Evolutionary conservation across 2,113 vertebrate species (phyloP).

Genomic region (Melanotaenia duboulayi): DNA sequence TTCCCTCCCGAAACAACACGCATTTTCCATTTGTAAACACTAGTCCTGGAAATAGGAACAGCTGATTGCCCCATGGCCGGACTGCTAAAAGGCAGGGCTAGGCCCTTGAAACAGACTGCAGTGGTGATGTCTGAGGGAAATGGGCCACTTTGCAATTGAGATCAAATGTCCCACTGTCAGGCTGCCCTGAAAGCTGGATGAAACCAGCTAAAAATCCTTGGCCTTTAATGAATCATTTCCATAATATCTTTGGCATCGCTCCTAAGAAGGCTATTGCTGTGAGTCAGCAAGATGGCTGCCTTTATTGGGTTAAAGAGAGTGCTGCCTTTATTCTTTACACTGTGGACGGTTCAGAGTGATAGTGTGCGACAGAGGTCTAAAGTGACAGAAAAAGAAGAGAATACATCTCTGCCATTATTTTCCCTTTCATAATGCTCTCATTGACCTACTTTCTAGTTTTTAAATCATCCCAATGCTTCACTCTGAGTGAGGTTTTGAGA

Average conservation of each 20-base stretch:
- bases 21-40: conserved; percentile 76
- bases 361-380: conserved; percentile 49
- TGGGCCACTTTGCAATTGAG: conserved; percentile 71
- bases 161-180: conserved; percentile 74
- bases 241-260: conserved; percentile 78
- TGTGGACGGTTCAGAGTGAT: conserved; percentile 47
- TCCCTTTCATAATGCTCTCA: conserved; percentile 59
- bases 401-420: conserved; percentile 51
- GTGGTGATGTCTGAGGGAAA: conserved; percentile 70
- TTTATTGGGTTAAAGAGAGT: conserved; percentile 72
- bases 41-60: conserved; percentile 64
- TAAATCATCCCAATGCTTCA: conserved; percentile 62
- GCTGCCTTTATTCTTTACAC: conserved; percentile 39
- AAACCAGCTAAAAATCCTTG: conserved; percentile 72
- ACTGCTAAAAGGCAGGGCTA: conserved; percentile 55
- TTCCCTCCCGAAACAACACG: conserved; percentile 68
- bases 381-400: conserved; percentile 59
- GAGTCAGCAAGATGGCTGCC: conserved; percentile 77
- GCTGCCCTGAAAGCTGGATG: conserved; percentile 66
- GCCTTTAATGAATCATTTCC: conserved; percentile 79
- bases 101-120: conserved; percentile 66
- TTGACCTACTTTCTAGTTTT: conserved; percentile 72
- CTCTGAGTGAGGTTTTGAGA: conserved; percentile 43
- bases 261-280: conserved; percentile 63
- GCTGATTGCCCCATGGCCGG: conserved; percentile 67